Conservation (phyloP, 2,888 invertebrate species). For the Thelaira solivaga region DNA sequence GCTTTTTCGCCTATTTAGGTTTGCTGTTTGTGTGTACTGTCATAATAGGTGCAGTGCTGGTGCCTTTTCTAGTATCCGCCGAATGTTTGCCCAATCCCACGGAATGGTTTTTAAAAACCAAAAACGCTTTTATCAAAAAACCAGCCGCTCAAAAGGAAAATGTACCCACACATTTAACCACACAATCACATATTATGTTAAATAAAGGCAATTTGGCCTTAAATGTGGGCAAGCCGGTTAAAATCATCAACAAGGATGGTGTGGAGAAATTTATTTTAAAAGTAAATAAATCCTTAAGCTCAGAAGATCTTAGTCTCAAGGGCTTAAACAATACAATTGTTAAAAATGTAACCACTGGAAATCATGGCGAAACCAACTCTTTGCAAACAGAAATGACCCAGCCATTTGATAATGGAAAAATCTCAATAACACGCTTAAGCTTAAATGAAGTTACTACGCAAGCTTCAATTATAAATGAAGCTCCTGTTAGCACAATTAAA, state of each 20-base stretch:
- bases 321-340: not conserved
- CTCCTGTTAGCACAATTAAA: conserved; percentile 34
- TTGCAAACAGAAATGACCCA: not conserved
- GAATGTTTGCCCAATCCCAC: conserved; percentile 75
- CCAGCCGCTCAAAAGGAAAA: conserved; percentile 40
- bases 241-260: conserved; percentile 70
- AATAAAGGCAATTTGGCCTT: conserved; percentile 51
- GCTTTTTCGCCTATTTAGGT: conserved; percentile 76
- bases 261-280: conserved; percentile 70
- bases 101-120: conserved; percentile 75
- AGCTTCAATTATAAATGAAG: not conserved
- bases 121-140: conserved; percentile 69
- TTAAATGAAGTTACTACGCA: not conserved
- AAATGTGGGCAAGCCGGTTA: conserved; percentile 69
- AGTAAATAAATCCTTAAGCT: conserved; percentile 66
- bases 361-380: not conserved
- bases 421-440: conserved; percentile 24
- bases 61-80: conserved; percentile 75
- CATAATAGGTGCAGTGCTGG: conserved; percentile 75
- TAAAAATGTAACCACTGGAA: not conserved
- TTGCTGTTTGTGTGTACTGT: conserved; percentile 76
- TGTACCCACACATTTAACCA: conserved; percentile 32
- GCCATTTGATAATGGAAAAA: not conserved
- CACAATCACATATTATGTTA: conserved; percentile 28
- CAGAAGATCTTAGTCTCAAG: not conserved